A percentile compares a stretch with the other conserved stretches of the same genome.
Evolutionary conservation across 2,113 vertebrate genomes (phyloP).

Genomic region (Agapornis roseicollis): DNA sequence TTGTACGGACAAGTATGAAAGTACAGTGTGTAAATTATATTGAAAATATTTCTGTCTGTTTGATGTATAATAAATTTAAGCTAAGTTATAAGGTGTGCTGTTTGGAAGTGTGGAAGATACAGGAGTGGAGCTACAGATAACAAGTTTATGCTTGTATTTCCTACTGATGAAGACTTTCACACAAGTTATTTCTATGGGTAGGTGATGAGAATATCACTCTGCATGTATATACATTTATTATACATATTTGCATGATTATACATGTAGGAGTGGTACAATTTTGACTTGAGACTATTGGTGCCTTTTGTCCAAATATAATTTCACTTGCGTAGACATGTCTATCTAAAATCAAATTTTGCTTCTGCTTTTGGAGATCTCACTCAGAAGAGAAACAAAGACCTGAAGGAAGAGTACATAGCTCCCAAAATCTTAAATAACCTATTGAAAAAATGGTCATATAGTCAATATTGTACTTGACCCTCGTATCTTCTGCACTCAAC

Average conservation of each 20-base stretch:
- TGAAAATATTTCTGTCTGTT: constrained; percentile 73
- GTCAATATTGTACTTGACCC: constrained; percentile 86
- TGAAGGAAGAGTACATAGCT: constrained; percentile 3
- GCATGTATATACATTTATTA: constrained; percentile 79
- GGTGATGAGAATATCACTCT: constrained; percentile 82
- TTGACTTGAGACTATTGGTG: constrained; percentile 77
- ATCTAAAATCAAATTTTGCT: background rate
- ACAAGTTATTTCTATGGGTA: constrained; percentile 84
- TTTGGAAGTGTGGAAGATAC: constrained; percentile 85
- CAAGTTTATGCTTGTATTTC: constrained; percentile 82
- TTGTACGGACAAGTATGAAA: constrained; percentile 46
- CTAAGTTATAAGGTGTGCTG: constrained; percentile 81
- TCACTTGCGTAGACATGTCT: background rate
- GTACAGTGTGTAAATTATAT: constrained; percentile 60
- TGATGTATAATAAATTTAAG: constrained; percentile 77
- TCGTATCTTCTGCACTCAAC: constrained; percentile 76
- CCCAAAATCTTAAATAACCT: constrained; percentile 50
- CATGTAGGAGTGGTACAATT: constrained; percentile 83
- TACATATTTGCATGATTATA: constrained; percentile 81
- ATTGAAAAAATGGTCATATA: constrained; percentile 64
- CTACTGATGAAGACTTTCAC: constrained; percentile 86
- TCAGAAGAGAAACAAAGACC: constrained; percentile 36
- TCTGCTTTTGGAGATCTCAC: background rate
- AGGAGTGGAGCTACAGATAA: constrained; percentile 84
- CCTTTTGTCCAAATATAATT: constrained; percentile 19